Evolutionary conservation across 2,888 invertebrate species (phyloP), one percentile per base, ranked within the genome.

Genomic region (Unio pictorum): DNA sequence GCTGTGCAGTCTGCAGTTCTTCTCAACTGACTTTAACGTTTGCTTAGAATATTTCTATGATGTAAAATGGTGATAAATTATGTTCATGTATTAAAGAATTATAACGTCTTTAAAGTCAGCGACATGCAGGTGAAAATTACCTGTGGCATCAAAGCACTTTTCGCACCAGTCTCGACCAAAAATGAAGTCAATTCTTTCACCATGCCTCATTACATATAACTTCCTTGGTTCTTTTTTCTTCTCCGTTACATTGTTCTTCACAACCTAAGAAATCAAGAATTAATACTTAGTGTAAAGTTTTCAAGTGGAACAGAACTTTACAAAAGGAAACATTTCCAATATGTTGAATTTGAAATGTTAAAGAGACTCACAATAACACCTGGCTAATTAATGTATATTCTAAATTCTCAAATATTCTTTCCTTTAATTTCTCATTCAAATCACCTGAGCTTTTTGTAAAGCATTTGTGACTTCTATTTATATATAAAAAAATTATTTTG

Each of bases 141-240:
- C 89, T 61, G 77, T 69, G 54, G 94, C 92, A 89, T 96, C 95
- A 89, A 97, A 97, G 88, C 96, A 96, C 88, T 93, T 94, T 0
- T 95, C 94, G 63, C 95, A 94, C 97, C 97, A 98, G 56, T 83
- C 81, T 66, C 86, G 83, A 26, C 97, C 96, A 90, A 97, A 97
- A 0, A 96, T 96, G 84, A 98, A 96, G 90, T 98, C 98, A 3
- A 98, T 94, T 28, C 98, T 92, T 91, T 98, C 98, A 0, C 97
- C 98, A 91, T 98, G 98, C 0, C 98, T 93, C 92, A 96, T 93
- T 57, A 96, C 93, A 84, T 93, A 93, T 71, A 94, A 89, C 84
- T 84, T 85, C 61, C 89, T 69, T 1, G 84, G 83, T 6, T 28
- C 54, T 56, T 64, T 28, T 55, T 73, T 71, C 30, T 57, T 61